phyloP scores from a whole-genome alignment of 2,113 vertebrate genomes.

The Podocnemis expansa region DNA sequence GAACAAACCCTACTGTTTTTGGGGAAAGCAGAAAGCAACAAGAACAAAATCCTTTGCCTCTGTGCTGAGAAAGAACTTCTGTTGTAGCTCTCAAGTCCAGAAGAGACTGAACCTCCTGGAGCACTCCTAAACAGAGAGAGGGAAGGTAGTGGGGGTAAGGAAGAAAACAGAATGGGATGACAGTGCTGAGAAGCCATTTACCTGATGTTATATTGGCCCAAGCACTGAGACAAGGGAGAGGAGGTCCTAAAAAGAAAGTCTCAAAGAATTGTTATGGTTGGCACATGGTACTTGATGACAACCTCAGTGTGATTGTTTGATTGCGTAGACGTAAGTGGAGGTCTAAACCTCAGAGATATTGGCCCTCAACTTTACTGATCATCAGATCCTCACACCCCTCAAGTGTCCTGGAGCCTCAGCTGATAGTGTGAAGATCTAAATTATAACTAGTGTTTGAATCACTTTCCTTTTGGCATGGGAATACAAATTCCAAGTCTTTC shows the following conservation, averaged over 20 bases:
- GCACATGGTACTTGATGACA: background rate
- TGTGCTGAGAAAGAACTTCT: background rate
- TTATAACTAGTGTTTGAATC: background rate
- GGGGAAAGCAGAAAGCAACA: background rate
- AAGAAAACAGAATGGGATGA: background rate
- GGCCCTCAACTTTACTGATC: too few species aligned
- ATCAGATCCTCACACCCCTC: too few species aligned
- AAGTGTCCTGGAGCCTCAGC: background rate
- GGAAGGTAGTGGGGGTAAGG: background rate
- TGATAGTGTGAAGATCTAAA: background rate
- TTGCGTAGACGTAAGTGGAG: background rate
- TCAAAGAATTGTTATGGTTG: background rate
- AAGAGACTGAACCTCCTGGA: background rate
- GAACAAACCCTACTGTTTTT: too few species aligned
- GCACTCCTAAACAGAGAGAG: background rate
- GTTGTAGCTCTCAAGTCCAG: background rate
- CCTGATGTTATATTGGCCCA: background rate
- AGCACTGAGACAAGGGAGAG: background rate
- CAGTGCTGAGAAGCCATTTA: background rate
- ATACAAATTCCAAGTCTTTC: background rate
- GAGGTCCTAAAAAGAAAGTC: background rate
- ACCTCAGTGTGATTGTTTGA: background rate
- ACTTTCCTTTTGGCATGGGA: background rate
- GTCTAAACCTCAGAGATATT: too few species aligned
- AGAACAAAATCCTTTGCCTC: background rate